These are phyloP conservation scores for Aphrophora alni DNA, from an alignment of 2,888 invertebrate genomes.

Conservation along the genomic window DNA sequence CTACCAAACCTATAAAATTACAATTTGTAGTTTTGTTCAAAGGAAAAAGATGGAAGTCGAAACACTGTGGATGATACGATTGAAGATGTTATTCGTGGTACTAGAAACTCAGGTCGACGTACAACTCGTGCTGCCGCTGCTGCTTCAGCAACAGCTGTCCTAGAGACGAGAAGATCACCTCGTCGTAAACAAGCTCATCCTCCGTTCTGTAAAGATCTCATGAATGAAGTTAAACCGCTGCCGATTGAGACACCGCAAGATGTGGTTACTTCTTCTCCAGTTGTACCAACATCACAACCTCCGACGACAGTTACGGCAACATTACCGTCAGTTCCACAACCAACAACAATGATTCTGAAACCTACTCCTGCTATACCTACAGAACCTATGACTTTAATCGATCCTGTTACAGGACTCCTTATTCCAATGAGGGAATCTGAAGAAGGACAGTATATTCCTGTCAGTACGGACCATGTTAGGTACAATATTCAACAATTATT, in stretches of 20 bases:
- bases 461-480: constrained; percentile 52
- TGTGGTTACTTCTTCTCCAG: not conserved
- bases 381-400: constrained; percentile 72
- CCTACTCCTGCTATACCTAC: constrained; percentile 48
- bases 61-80: constrained; percentile 87
- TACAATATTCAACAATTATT: not conserved
- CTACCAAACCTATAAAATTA: no score
- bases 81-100: constrained; percentile 80
- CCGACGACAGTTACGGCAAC: not conserved
- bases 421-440: constrained; percentile 74
- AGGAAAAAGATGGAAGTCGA: constrained; percentile 62
- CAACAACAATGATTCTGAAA: constrained; percentile 36
- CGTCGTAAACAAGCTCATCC: constrained; percentile 45
- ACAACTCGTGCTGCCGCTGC: constrained; percentile 45
- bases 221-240: not conserved
- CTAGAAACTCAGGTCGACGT: constrained; percentile 56
- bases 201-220: constrained; percentile 26
- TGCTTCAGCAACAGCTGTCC: constrained; percentile 54
- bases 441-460: constrained; percentile 71
- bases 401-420: constrained; percentile 76
- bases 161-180: constrained; percentile 52
- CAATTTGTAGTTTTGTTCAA: constrained; percentile 10
- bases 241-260: not conserved
- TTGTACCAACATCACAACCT: constrained; percentile 7
- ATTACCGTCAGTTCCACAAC: constrained; percentile 25